Percentiles rank a stretch among this genome's conserved stretches.
Conservation (phyloP, 2,888 invertebrate genomes). For the Alentia gelatinosa region DNA sequence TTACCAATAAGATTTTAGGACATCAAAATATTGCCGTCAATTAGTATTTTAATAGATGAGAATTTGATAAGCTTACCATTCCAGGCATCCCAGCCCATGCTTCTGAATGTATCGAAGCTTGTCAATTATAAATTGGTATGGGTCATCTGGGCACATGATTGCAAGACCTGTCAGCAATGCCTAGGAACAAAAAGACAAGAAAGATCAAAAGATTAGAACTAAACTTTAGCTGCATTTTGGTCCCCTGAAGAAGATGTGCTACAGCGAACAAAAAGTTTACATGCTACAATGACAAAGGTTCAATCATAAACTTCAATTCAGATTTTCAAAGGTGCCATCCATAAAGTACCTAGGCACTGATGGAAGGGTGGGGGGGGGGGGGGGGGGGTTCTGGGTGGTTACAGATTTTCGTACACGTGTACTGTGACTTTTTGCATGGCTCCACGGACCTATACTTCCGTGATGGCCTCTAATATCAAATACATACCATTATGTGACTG, state of each 20-base stretch:
- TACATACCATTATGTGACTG: no score
- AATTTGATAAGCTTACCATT: slow-evolving; percentile 73
- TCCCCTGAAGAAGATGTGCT: background rate
- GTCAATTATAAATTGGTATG: slow-evolving; percentile 78
- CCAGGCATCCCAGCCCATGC: slow-evolving; percentile 72
- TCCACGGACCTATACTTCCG: no score
- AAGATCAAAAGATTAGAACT: background rate
- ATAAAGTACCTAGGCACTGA: no score
- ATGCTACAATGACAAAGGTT: background rate
- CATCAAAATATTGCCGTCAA: background rate
- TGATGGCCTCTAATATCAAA: no score
- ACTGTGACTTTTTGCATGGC: no score
- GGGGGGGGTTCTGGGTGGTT: no score
- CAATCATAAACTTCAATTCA: background rate
- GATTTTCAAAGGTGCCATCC: no score
- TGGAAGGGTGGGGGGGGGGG: no score
- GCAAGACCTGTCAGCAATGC: slow-evolving; percentile 79
- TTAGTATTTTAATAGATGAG: background rate
- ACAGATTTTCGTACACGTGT: no score
- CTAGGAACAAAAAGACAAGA: slow-evolving; percentile 65
- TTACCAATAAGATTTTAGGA: background rate
- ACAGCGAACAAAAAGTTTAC: background rate
- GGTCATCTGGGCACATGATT: slow-evolving; percentile 79
- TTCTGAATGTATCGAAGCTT: slow-evolving; percentile 74
- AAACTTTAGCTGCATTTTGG: background rate